These are phyloP conservation scores for Chrysopilus asiliformis DNA, from an alignment of 2,888 invertebrate genomes.

Conservation along the genomic window DNA sequence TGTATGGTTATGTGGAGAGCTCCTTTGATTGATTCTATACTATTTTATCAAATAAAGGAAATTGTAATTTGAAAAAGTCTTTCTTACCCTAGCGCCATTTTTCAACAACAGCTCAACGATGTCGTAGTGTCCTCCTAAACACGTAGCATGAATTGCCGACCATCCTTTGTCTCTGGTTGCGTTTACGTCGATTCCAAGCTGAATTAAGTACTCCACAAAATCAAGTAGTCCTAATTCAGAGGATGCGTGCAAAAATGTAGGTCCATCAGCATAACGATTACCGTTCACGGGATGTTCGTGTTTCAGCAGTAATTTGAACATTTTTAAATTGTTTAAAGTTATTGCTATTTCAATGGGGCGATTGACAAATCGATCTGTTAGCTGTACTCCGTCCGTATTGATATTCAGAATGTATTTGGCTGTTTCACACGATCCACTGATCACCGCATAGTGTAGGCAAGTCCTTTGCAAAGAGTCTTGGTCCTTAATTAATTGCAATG, in stretches of 20 bases:
- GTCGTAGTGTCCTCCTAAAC: background rate
- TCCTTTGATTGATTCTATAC: too few species aligned
- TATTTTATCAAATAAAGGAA: too few species aligned
- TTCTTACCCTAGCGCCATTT: conserved; percentile 5
- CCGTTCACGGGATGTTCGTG: background rate
- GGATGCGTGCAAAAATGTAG: too few species aligned
- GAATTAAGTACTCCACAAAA: too few species aligned
- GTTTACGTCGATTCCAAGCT: too few species aligned
- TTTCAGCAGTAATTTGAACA: background rate
- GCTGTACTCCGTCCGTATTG: background rate
- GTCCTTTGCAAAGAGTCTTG: background rate
- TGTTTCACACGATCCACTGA: background rate
- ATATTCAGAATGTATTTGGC: background rate
- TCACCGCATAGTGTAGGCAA: background rate
- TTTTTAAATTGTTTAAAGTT: background rate
- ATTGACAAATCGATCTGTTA: too few species aligned
- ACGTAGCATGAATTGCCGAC: background rate
- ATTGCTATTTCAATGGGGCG: background rate
- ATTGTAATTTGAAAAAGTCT: too few species aligned
- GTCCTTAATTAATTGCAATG: too few species aligned
- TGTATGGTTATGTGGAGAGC: too few species aligned
- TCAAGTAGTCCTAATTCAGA: too few species aligned
- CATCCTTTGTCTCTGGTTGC: too few species aligned
- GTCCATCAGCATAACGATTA: background rate
- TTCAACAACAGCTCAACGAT: conserved; percentile 4